Evolutionary conservation across 2,888 invertebrate genomes (phyloP).

Genomic region (Adela reaumurella): DNA sequence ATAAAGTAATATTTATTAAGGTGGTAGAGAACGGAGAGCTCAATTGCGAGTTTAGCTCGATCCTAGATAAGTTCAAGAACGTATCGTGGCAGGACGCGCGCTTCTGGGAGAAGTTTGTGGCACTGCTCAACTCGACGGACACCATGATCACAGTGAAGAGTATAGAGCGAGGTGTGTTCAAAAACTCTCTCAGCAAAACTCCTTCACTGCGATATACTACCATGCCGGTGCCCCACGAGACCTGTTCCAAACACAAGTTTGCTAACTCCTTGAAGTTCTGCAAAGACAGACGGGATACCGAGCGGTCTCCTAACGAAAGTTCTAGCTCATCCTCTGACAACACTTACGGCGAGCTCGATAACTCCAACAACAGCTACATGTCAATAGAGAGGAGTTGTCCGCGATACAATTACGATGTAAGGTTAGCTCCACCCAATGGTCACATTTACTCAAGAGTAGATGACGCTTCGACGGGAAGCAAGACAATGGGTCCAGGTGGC

Average conservation of each 20-base stretch:
- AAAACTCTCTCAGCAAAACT: constrained; percentile 44
- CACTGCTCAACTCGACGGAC: constrained; percentile 69
- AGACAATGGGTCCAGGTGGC: constrained; percentile 26
- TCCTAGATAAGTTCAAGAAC: constrained; percentile 58
- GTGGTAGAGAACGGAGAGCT: constrained; percentile 46
- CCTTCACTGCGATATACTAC: constrained; percentile 53
- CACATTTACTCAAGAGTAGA: constrained; percentile 53
- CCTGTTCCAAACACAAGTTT: constrained; percentile 54
- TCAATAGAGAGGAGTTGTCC: constrained; percentile 59
- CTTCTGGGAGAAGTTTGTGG: constrained; percentile 82
- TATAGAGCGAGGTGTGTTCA: constrained; percentile 47
- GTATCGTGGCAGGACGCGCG: constrained; percentile 73
- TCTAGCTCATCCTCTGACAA: constrained; percentile 50
- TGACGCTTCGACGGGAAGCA: constrained; percentile 33
- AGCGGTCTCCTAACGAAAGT: constrained; percentile 56
- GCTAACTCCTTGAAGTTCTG: constrained; percentile 47
- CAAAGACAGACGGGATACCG: constrained; percentile 39
- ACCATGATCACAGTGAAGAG: constrained; percentile 49
- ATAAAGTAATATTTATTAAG: constrained; percentile 47
- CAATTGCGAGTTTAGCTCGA: constrained; percentile 41
- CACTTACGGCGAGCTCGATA: constrained; percentile 62
- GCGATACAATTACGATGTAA: constrained; percentile 54
- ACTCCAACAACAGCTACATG: constrained; percentile 66
- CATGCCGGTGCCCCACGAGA: constrained; percentile 52
- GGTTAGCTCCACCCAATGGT: constrained; percentile 49